Base-by-base conservation (phyloP, 2,113 vertebrate species). In the Dromas ardeola region DNA sequence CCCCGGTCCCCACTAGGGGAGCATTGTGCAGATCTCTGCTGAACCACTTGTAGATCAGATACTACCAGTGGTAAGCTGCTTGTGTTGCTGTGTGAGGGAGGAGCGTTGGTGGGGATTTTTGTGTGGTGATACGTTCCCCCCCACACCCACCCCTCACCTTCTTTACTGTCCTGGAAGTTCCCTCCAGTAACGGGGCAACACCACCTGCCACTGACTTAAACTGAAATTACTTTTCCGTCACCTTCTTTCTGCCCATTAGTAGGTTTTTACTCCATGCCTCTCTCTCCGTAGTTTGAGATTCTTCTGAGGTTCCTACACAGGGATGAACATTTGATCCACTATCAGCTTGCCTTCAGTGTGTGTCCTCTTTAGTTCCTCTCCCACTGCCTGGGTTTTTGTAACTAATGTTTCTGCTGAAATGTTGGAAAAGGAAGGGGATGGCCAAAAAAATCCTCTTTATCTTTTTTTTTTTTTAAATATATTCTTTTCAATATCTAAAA, bases 71-170 rank as follows among this genome's bases (percentile, higher is more conserved):
- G 36, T 18, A 81, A 71, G 30, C 22, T 58, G 47, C 55, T 76
- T 42, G 34, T 82, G 47, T 59, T 23, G 25, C 42, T 40, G n/a
- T 49, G 52, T 0, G 1, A 77, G 22, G 12, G 42, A 83, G 26
- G 42, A 74, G 56, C 0, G 0, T 69, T 59, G 56, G 55, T 13
- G 26, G 61, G 56, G 73, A 45, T 55, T 86, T 86, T 90, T 86
- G 45, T 26, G 15, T 30, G 38, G n/a, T 4, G 15, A 29, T 29
- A 50, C 15, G 23, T 71, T 71, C 30, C 43, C 36, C 9, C 6
- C 2, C 0, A 0, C 47, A 14, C 29, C 21, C 14, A 4, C 34
- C 47, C 8, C 15, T 47, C 6, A 40, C 12, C 14, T 61, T 86
- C 40, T 66, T 77, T 14, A 3, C 18, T 47, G 13, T 63, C 65